Evolutionary conservation across 2,797 vertebrate species (phyloP).

Genomic region (Sebastes matsubarae): DNA sequence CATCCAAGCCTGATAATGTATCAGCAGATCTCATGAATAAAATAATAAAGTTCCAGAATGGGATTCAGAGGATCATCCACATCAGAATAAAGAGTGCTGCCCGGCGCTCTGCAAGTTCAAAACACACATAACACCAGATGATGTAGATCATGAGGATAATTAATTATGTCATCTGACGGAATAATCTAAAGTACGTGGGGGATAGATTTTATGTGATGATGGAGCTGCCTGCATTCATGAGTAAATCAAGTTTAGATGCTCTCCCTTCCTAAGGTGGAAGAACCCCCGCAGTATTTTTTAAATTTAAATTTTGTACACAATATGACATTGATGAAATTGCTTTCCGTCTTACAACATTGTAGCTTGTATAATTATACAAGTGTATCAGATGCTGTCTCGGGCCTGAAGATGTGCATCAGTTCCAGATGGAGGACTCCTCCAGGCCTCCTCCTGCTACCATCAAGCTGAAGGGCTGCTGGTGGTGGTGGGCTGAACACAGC

Average conservation of each 20-base stretch:
- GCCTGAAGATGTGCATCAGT: conserved; percentile 36
- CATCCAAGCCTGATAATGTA: conserved; percentile 40
- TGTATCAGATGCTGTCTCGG: conserved; percentile 34
- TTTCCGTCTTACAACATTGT: conserved; percentile 28
- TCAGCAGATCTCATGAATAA: conserved; percentile 66
- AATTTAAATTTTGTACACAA: conserved; percentile 47
- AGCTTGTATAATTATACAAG: conserved; percentile 48
- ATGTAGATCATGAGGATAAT: conserved; percentile 34
- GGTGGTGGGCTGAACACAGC: conserved; percentile 32
- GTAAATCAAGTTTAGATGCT: conserved; percentile 52
- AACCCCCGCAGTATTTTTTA: not conserved
- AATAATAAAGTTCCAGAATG: conserved; percentile 44
- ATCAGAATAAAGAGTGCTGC: not conserved
- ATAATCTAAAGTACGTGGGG: conserved; percentile 41
- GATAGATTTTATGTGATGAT: conserved; percentile 3
- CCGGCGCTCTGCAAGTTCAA: conserved; percentile 17
- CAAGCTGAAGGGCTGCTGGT: conserved; percentile 1
- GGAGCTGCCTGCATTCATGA: not conserved
- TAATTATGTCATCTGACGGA: conserved; percentile 55
- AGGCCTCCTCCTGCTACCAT: conserved; percentile 7
- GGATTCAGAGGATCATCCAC: conserved; percentile 35
- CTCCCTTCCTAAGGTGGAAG: conserved; percentile 3
- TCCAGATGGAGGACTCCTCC: conserved; percentile 25
- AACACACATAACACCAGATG: conserved; percentile 2
- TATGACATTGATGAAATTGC: conserved; percentile 56